Evolutionary conservation across 1,140 invertebrate genomes (phyloP).

Genomic region (Drosophila athabasca): DNA sequence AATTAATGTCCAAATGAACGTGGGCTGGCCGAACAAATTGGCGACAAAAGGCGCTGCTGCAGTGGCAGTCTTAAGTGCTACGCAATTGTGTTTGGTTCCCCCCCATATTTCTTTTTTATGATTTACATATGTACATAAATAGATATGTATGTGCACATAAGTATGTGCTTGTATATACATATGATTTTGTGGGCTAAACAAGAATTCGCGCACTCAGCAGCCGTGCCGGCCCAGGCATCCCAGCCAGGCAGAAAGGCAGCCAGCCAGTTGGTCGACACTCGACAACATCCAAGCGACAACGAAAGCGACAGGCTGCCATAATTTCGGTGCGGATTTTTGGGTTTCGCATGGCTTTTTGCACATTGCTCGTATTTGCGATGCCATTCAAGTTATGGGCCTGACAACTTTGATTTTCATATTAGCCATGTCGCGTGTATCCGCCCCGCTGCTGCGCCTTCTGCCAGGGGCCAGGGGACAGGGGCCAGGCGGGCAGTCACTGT

Average conservation of each 20-base stretch:
- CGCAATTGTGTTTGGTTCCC: slow-evolving; percentile 21
- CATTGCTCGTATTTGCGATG: slow-evolving; percentile 43
- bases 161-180: slow-evolving; percentile 13
- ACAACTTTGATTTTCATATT: slow-evolving; percentile 73
- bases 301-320: slow-evolving; percentile 42
- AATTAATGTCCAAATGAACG: slow-evolving; percentile 61
- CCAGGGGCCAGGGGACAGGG: not conserved
- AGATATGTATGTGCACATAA: slow-evolving; percentile 21
- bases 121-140: slow-evolving; percentile 12
- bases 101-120: slow-evolving; percentile 2
- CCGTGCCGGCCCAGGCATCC: slow-evolving; percentile 1
- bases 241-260: slow-evolving; percentile 12
- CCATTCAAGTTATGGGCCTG: slow-evolving; percentile 61
- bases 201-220: slow-evolving; percentile 66
- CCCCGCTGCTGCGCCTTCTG: not conserved
- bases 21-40: slow-evolving; percentile 50
- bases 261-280: slow-evolving; percentile 43
- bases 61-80: slow-evolving; percentile 46
- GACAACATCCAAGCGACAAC: slow-evolving; percentile 11
- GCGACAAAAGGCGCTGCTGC: slow-evolving; percentile 58
- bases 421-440: slow-evolving; percentile 34
- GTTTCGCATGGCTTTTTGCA: slow-evolving; percentile 25
- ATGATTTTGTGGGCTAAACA: slow-evolving; percentile 62
- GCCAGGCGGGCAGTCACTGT: slow-evolving; percentile 2
- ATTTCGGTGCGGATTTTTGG: slow-evolving; percentile 46